phyloP scores from a whole-genome alignment of 2,888 invertebrate genomes.

The Azorinus chamasolen region DNA sequence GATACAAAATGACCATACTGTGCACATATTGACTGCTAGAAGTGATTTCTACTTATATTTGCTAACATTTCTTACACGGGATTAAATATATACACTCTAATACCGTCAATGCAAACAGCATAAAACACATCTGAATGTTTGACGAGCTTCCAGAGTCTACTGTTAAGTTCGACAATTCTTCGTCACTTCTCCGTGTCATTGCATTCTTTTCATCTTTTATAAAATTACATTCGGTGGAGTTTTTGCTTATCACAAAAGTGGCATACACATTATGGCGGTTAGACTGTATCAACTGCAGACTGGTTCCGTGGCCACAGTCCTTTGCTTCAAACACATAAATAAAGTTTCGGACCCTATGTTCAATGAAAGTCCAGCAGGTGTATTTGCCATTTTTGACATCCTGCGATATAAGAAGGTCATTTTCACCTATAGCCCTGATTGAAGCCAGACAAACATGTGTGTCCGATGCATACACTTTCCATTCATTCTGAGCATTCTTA shows the following conservation, averaged over 20 bases:
- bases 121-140: too few relatives aligned
- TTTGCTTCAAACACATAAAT: constrained; percentile 52
- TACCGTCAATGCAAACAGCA: too few relatives aligned
- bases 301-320: constrained; percentile 62
- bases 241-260: constrained; percentile 45
- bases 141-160: constrained; percentile 2
- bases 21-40: too few relatives aligned
- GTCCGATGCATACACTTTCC: constrained; percentile 26
- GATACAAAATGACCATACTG: too few relatives aligned
- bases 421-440: constrained; percentile 56
- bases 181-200: constrained; percentile 20
- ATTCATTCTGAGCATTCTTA: constrained; percentile 25
- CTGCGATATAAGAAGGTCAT: constrained; percentile 56
- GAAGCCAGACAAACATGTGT: constrained; percentile 60
- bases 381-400: constrained; percentile 38
- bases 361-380: constrained; percentile 61
- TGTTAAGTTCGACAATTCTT: constrained; percentile 9
- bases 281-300: constrained; percentile 56
- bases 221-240: constrained; percentile 54
- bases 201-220: constrained; percentile 35
- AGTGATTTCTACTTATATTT: too few relatives aligned
- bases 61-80: too few relatives aligned
- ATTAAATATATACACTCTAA: too few relatives aligned
- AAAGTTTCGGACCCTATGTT: constrained; percentile 33
- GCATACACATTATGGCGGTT: constrained; percentile 40